phyloP scores from a whole-genome alignment of 2,113 vertebrate species.

The Myiagra hebetior region DNA sequence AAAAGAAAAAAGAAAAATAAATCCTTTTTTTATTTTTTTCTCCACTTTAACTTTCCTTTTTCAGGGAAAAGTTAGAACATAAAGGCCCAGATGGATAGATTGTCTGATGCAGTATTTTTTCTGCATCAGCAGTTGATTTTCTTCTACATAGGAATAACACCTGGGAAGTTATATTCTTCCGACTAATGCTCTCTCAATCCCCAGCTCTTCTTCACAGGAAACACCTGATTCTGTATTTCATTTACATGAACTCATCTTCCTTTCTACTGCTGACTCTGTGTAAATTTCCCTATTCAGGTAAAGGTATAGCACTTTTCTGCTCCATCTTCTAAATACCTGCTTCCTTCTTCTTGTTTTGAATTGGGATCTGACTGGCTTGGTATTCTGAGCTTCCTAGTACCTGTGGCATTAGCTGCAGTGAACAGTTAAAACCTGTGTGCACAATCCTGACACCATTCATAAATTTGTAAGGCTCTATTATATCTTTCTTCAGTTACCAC shows the following conservation, averaged over 20 bases:
- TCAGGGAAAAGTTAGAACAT: background rate
- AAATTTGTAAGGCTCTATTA: background rate
- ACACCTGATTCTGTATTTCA: background rate
- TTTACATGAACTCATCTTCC: background rate
- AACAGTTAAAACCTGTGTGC: background rate
- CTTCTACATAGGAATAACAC: background rate
- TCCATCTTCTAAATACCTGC: background rate
- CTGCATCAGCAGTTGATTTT: background rate
- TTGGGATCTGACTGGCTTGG: background rate
- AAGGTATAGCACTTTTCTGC: background rate
- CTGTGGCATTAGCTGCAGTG: background rate
- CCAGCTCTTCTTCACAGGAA: background rate
- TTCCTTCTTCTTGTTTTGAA: background rate
- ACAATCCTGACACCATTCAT: background rate
- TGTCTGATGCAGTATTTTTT: background rate
- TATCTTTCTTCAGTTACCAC: background rate
- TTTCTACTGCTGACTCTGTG: background rate
- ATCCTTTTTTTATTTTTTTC: rapidly evolving
- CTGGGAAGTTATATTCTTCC: background rate
- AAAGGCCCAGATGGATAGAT: background rate
- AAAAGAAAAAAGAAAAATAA: background rate
- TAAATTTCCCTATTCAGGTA: rapidly evolving
- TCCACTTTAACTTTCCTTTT: background rate
- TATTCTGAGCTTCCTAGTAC: background rate
- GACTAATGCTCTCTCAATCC: background rate